A percentile compares a stretch with the other conserved stretches of the same genome.
Conservation (phyloP, 2,797 vertebrate genomes). For the Falco naumanni region DNA sequence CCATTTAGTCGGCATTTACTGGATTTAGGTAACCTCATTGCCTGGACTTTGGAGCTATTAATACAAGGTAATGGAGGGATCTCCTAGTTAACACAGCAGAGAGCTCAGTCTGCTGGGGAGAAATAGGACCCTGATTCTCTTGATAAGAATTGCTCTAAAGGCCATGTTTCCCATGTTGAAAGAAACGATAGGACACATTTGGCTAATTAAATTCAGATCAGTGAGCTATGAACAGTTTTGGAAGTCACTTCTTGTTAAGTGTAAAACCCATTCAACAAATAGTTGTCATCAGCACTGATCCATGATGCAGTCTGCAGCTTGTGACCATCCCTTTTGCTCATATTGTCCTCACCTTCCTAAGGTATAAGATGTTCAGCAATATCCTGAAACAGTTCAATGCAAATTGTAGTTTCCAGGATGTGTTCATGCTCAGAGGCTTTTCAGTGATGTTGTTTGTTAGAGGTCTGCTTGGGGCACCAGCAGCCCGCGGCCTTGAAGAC, state of each 20-base stretch:
- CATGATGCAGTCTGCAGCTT: neutral
- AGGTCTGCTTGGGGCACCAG: neutral
- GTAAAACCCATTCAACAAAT: neutral
- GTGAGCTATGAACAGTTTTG: neutral
- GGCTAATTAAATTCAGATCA: neutral
- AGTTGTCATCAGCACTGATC: neutral
- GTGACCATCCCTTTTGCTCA: neutral
- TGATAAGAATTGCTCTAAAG: neutral
- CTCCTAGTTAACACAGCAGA: neutral
- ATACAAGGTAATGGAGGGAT: neutral
- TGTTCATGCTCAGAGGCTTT: neutral
- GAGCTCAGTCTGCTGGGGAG: neutral
- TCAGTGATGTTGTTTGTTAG: neutral
- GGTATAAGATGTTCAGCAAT: neutral
- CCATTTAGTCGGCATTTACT: constrained; percentile 55
- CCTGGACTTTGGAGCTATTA: constrained; percentile 12
- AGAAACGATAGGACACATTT: neutral
- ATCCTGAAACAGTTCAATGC: neutral
- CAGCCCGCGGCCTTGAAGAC: neutral
- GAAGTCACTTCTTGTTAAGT: neutral
- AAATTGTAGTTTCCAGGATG: neutral
- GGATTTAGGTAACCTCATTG: neutral
- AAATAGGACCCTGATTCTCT: neutral
- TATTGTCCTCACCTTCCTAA: neutral
- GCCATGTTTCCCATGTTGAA: neutral